Evolutionary conservation across 2,113 vertebrate species (phyloP).

Genomic region (Monarcha castaneiventris): DNA sequence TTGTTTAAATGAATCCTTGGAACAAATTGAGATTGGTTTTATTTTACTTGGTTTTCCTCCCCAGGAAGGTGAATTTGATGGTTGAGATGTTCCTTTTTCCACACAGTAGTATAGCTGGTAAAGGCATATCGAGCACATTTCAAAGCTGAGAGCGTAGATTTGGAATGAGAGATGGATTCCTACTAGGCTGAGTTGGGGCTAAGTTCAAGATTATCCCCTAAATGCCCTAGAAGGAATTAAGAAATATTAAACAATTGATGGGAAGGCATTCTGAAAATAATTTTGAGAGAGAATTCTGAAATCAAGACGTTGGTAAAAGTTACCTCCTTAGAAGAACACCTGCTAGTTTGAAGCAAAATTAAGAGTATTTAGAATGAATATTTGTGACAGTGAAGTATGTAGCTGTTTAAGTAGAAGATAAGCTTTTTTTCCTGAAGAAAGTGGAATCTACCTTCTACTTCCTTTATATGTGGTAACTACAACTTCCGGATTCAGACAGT

Average conservation of each 20-base stretch:
- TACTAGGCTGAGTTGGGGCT: neutral
- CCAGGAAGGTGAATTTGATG: neutral
- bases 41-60: neutral
- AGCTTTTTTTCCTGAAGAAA: neutral
- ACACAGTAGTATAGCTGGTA: neutral
- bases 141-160: neutral
- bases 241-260: neutral
- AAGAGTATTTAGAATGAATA: neutral
- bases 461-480: neutral
- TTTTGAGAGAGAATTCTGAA: neutral
- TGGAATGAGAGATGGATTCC: neutral
- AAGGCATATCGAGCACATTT: accelerated
- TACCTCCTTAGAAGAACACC: neutral
- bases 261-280: neutral
- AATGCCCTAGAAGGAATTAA: neutral
- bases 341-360: neutral
- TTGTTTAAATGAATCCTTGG: constrained; percentile 38
- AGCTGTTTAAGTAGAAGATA: neutral
- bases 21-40: neutral
- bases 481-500: neutral
- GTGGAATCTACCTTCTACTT: neutral
- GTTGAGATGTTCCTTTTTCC: neutral
- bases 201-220: neutral
- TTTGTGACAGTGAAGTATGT: neutral
- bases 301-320: neutral